Percentiles rank a stretch among this genome's conserved stretches.
Conservation (phyloP, 2,888 invertebrate genomes). For the Volucella bombylans region DNA sequence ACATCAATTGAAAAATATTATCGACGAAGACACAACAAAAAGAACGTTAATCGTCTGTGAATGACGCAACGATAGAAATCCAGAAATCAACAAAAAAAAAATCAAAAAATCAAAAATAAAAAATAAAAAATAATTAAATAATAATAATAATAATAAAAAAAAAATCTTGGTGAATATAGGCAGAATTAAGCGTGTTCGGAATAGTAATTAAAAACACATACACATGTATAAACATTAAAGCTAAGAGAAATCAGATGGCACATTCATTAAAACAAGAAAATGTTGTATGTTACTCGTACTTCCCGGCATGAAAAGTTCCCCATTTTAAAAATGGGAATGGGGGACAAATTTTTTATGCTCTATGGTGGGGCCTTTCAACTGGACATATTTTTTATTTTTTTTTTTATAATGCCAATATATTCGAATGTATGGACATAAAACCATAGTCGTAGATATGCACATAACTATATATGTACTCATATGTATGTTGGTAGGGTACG, state of each 20-base stretch:
- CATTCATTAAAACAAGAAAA: conserved; percentile 18
- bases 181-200: conserved; percentile 62
- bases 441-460: too few relatives aligned
- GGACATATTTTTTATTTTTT: too few relatives aligned
- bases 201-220: conserved; percentile 63
- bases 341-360: conserved; percentile 31
- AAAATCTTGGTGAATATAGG: conserved; percentile 41
- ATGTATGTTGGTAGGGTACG: not conserved
- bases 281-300: conserved; percentile 16
- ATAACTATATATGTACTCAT: too few relatives aligned
- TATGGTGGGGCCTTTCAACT: conserved; percentile 2
- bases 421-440: too few relatives aligned
- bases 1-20: conserved; percentile 38
- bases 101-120: conserved; percentile 19
- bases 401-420: not conserved
- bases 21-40: not conserved
- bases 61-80: conserved; percentile 68
- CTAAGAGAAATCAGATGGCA: conserved; percentile 58
- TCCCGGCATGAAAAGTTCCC: conserved; percentile 46
- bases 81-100: conserved; percentile 54
- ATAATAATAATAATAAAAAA: not conserved
- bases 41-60: conserved; percentile 48
- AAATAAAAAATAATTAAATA: too few relatives aligned
- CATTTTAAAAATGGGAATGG: conserved; percentile 34
- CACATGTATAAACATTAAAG: conserved; percentile 55